A percentile compares a stretch with the other conserved stretches of the same genome.
These are phyloP conservation scores for Dicerorhinus sumatrensis DNA, from an alignment of 2,113 vertebrate species.

Conservation along the genomic window DNA sequence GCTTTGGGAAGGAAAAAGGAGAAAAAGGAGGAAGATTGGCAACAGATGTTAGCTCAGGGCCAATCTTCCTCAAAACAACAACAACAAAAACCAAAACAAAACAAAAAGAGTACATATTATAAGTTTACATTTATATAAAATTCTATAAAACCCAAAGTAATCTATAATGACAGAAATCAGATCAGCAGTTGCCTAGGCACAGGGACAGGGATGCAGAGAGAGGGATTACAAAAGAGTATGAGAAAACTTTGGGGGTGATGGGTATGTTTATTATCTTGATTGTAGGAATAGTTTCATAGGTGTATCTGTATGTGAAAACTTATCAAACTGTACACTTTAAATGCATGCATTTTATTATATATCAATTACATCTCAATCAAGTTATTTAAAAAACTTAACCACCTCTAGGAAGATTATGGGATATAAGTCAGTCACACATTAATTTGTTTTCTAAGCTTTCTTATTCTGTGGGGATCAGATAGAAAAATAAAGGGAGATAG, in stretches of 20 bases:
- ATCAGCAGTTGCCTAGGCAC: neutral
- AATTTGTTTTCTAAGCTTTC: constrained; percentile 25
- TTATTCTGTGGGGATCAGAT: neutral
- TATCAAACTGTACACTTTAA: neutral
- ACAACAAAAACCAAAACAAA: too few species aligned
- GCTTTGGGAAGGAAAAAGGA: too few species aligned
- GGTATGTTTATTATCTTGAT: neutral
- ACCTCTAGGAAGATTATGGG: neutral
- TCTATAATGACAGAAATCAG: neutral
- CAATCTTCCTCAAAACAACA: too few species aligned
- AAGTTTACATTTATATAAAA: neutral
- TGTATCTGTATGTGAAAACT: neutral
- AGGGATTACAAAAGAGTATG: neutral
- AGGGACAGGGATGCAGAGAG: neutral
- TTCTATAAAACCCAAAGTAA: neutral
- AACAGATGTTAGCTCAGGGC: too few species aligned
- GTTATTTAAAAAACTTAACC: neutral
- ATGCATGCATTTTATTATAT: neutral
- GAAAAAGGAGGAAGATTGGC: too few species aligned
- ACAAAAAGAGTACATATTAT: neutral
- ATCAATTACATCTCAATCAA: constrained; percentile 9
- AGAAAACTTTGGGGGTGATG: neutral
- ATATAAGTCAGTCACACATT: neutral
- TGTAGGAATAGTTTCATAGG: neutral
- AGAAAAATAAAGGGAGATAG: neutral